Percentiles rank a stretch among this genome's conserved stretches.
phyloP scores from a whole-genome alignment of 2,888 invertebrate genomes.

The Drosophila setosimentum region DNA sequence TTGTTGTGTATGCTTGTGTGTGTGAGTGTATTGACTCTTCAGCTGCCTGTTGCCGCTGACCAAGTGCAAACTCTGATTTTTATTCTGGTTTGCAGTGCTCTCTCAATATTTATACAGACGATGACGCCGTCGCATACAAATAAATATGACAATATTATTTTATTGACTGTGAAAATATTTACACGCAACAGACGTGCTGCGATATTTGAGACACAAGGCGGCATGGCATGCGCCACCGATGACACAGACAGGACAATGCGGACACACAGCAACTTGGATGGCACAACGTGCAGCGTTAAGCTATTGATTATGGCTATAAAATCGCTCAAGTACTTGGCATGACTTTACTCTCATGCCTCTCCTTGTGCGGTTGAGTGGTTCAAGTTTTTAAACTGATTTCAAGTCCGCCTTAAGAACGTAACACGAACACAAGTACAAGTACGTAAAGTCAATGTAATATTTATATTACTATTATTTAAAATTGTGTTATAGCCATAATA shows the following conservation, averaged over 20 bases:
- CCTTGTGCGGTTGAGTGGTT: constrained; percentile 19
- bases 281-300: constrained; percentile 27
- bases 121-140: constrained; percentile 43
- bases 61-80: constrained; percentile 70
- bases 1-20: background rate
- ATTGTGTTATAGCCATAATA: background rate
- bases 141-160: constrained; percentile 81
- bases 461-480: background rate
- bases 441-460: background rate
- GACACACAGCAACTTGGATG: constrained; percentile 6
- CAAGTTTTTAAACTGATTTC: constrained; percentile 8
- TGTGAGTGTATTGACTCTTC: constrained; percentile 29
- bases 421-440: too few species aligned
- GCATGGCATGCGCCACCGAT: constrained; percentile 52
- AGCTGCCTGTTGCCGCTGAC: constrained; percentile 52
- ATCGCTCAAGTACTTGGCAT: constrained; percentile 24
- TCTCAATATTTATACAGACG: constrained; percentile 73
- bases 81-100: constrained; percentile 72
- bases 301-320: constrained; percentile 68
- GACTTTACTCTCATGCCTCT: constrained; percentile 6
- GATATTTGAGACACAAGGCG: constrained; percentile 53
- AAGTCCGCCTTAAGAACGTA: background rate
- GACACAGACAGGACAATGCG: constrained; percentile 15
- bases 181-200: constrained; percentile 71
- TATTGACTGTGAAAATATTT: constrained; percentile 82